Evolutionary conservation across 1,140 invertebrate genomes (phyloP).

Genomic region (Leucophenga varia): DNA sequence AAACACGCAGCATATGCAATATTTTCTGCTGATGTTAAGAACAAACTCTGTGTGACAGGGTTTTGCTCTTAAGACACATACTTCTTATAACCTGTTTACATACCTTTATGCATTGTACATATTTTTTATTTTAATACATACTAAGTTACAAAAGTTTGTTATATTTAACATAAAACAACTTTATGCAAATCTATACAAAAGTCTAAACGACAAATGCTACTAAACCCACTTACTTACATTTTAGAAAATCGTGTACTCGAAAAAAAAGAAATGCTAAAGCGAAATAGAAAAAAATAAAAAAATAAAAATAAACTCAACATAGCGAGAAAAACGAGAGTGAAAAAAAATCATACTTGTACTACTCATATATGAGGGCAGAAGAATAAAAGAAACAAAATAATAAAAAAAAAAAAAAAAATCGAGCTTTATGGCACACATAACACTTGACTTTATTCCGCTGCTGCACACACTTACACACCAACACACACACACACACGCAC

Average conservation of each 20-base stretch:
- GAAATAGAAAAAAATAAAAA: constrained; percentile 24
- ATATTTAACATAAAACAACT: constrained; percentile 4
- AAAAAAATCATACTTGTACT: constrained; percentile 48
- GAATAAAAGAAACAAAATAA: constrained; percentile 24
- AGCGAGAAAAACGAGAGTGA: constrained; percentile 50
- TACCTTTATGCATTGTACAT: too few relatives aligned
- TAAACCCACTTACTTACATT: constrained; percentile 54
- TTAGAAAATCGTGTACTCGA: constrained; percentile 28
- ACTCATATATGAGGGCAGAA: constrained; percentile 29
- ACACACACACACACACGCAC: neutral
- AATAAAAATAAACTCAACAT: constrained; percentile 20
- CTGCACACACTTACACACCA: constrained; percentile 12
- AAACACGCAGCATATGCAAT: too few relatives aligned
- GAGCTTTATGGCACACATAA: constrained; percentile 45
- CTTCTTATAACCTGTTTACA: too few relatives aligned
- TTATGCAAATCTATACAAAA: constrained; percentile 40
- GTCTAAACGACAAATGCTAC: constrained; percentile 47
- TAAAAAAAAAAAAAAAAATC: constrained; percentile 33
- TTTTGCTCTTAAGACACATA: too few relatives aligned
- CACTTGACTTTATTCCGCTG: constrained; percentile 51
- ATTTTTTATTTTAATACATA: too few relatives aligned
- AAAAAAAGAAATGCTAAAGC: constrained; percentile 15
- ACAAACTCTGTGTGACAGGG: too few relatives aligned
- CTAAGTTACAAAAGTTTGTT: too few relatives aligned
- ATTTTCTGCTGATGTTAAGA: too few relatives aligned